These are phyloP conservation scores for Caracal caracal DNA, from an alignment of 2,113 vertebrate species.

Conservation along the genomic window DNA sequence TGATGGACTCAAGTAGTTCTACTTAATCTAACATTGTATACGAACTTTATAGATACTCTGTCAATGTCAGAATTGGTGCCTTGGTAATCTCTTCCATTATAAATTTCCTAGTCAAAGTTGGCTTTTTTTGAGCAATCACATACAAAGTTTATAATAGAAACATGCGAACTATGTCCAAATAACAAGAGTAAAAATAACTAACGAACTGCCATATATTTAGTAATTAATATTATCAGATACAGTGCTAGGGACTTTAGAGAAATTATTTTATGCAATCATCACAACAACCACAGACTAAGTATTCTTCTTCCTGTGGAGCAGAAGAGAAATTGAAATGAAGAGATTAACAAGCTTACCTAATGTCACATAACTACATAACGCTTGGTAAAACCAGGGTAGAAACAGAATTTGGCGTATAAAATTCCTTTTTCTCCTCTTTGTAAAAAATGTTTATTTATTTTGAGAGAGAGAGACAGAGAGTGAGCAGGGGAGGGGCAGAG, in stretches of 20 bases:
- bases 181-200: not conserved
- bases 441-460: no score
- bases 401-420: not conserved
- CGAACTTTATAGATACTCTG: not conserved
- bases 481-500: no score
- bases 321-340: not conserved
- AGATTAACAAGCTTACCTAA: not conserved
- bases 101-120: not conserved
- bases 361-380: not conserved
- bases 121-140: not conserved
- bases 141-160: not conserved
- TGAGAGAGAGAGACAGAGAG: no score
- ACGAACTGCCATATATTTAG: not conserved
- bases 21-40: not conserved
- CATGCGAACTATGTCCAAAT: not conserved
- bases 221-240: not conserved
- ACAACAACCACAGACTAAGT: not conserved
- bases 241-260: not conserved
- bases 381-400: not conserved
- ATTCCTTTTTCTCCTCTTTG: not conserved
- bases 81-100: not conserved
- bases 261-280: not conserved
- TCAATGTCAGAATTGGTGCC: not conserved
- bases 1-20: not conserved
- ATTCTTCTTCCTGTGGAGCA: not conserved